A percentile compares a stretch with the other conserved stretches of the same genome.
Evolutionary conservation across 2,797 vertebrate species (phyloP).

Genomic region (Pseudochromis fuscus): DNA sequence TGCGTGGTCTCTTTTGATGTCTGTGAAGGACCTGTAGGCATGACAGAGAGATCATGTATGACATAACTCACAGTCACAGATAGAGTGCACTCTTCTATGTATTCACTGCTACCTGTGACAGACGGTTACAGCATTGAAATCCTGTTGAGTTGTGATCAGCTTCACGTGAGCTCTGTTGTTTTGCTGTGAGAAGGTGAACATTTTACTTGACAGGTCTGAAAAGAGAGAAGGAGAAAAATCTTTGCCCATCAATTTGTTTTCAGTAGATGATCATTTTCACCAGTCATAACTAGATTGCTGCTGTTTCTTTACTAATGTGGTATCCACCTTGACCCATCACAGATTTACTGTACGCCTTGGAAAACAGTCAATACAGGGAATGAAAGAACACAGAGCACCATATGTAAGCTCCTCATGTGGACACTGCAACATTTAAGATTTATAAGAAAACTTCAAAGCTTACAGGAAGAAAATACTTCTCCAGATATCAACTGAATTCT

Average conservation of each 20-base stretch:
- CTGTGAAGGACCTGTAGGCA: conserved; percentile 71
- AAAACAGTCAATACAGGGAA: no score
- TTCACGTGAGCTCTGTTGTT: conserved; percentile 54
- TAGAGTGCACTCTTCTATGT: neutral
- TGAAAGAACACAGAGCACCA: neutral
- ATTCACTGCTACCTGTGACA: conserved; percentile 69
- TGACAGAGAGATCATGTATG: neutral
- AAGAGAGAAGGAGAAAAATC: neutral
- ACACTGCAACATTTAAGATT: neutral
- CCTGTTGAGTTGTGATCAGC: conserved; percentile 33
- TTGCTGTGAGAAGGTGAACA: conserved; percentile 76
- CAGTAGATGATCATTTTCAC: no score
- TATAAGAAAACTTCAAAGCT: no score
- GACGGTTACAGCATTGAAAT: conserved; percentile 67
- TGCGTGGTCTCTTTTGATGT: conserved; percentile 62
- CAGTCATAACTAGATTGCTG: no score
- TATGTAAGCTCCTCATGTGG: no score
- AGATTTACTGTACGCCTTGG: no score
- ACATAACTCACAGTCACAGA: neutral
- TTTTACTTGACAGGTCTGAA: conserved; percentile 74
- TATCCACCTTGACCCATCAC: no score
- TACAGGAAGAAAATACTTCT: no score
- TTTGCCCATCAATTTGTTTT: no score
- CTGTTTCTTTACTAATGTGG: no score
- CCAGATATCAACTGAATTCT: no score